Conservation (phyloP, 1,140 invertebrate genomes). For the Nymphalis io region DNA sequence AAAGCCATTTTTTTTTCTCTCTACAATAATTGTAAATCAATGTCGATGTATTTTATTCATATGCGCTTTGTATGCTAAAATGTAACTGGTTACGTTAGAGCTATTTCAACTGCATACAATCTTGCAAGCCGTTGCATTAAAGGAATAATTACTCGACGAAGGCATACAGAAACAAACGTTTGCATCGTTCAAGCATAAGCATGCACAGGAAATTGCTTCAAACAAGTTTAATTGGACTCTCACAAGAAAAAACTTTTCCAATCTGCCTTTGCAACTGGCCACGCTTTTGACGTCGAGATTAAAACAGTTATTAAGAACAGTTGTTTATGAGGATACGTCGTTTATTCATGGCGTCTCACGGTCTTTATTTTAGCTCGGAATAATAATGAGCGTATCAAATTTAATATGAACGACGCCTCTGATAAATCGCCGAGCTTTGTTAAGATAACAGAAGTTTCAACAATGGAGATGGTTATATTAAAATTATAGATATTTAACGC, state of each 20-base stretch:
- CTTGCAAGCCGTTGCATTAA: conserved; percentile 14
- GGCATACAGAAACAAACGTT: conserved; percentile 34
- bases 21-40: not conserved
- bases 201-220: conserved; percentile 69
- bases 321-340: conserved; percentile 42
- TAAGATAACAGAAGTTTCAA: conserved; percentile 30
- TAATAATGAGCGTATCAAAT: conserved; percentile 35
- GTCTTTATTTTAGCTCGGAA: conserved; percentile 20
- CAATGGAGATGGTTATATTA: conserved; percentile 20
- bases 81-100: not conserved
- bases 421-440: conserved; percentile 38
- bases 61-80: not conserved
- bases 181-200: conserved; percentile 38
- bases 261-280: conserved; percentile 68
- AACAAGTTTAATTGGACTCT: conserved; percentile 76
- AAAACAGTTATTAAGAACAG: conserved; percentile 57
- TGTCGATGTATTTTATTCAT: not conserved
- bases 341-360: conserved; percentile 41
- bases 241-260: conserved; percentile 74
- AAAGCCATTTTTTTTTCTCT: no score
- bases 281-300: conserved; percentile 58
- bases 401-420: conserved; percentile 34
- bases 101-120: not conserved
- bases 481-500: conserved; percentile 17
- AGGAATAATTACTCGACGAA: conserved; percentile 35